Base-by-base conservation (phyloP, 2,888 invertebrate species). In the Opisthograptis luteolata region DNA sequence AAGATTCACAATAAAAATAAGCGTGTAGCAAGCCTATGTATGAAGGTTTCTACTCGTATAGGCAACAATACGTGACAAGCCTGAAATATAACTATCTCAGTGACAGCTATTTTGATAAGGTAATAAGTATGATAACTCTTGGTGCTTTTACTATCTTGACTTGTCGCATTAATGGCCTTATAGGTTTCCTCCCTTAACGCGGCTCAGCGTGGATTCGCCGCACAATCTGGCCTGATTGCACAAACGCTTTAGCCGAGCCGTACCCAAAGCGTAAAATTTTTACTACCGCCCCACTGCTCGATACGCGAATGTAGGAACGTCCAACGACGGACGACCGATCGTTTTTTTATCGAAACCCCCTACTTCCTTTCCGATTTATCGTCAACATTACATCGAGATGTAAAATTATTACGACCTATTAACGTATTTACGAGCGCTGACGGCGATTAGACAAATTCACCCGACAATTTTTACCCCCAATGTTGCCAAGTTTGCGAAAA, bases 141-240 rank as follows among this genome's bases (percentile, higher is more conserved):
- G 12, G 12, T 8, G 3, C 20, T 34, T 32, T 17, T 19, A 32
- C 19, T 32, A 20, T 34, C 32, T 32, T 12, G 34, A 40, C 15
- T 40, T 30, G 19, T 20, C 34, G 25, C 36, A 12, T 45, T 41
- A 17, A 32, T 60, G 52, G 17, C 40, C 15, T 22, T 9, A 43
- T 43, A 35, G 41, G 30, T 41, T 40, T 28, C 34, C 12, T 44
- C 14, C 79, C 80, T n/a, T 76, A 76, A 68, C 69, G 56, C 62
- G 64, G 79, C 77, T 84, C 68, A 81, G 79, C 77, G 79, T 73
- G 76, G 77, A 79, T 76, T 78, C 70, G 3, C 62, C 67, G 63
- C 73, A 83, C 85, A 85, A 87, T 85, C 81, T 81, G 58, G 64
- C 68, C 79, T 86, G 87, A 87, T 87, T 87, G 87, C 84, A 80